Conservation (phyloP, 1,140 invertebrate species). For the Vanessa atalanta region DNA sequence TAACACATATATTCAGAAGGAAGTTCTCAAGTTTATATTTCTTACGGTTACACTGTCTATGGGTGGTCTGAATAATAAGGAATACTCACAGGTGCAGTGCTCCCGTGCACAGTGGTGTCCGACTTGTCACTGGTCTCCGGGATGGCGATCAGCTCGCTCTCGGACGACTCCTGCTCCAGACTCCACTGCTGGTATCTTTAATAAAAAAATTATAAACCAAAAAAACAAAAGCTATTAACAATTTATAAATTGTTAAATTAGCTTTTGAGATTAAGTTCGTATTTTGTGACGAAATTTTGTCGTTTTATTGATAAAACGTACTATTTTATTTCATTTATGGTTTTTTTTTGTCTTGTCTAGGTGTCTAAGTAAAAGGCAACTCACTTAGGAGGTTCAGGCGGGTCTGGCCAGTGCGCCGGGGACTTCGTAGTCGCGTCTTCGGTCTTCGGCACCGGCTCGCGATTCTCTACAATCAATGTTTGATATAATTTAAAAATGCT, state of each 20-base stretch:
- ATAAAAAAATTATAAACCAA: neutral
- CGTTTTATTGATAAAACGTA: neutral
- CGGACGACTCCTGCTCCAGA: conserved; percentile 90
- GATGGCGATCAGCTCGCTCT: conserved; percentile 92
- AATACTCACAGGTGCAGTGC: conserved; percentile 82
- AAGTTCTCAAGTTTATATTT: neutral
- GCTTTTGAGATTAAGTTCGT: too few relatives aligned
- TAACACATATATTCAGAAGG: neutral
- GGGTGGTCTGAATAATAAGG: too few relatives aligned
- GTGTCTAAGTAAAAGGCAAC: conserved; percentile 42
- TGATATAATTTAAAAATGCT: neutral
- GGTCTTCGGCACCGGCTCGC: conserved; percentile 86
- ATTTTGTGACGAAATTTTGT: too few relatives aligned
- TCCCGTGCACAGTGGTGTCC: conserved; percentile 89
- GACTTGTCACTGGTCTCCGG: conserved; percentile 92
- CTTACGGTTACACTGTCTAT: too few relatives aligned
- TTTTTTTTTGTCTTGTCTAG: too few relatives aligned
- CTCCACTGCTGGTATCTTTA: conserved; percentile 85
- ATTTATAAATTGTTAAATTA: too few relatives aligned
- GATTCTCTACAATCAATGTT: conserved; percentile 82
- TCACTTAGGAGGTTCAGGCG: conserved; percentile 82
- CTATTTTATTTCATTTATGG: neutral
- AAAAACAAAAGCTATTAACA: neutral
- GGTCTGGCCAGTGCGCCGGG: conserved; percentile 83
- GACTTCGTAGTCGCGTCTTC: conserved; percentile 79